Evolutionary conservation across 1,140 invertebrate species (phyloP), one percentile per base, ranked within the genome.

Genomic region (Lineus longissimus): DNA sequence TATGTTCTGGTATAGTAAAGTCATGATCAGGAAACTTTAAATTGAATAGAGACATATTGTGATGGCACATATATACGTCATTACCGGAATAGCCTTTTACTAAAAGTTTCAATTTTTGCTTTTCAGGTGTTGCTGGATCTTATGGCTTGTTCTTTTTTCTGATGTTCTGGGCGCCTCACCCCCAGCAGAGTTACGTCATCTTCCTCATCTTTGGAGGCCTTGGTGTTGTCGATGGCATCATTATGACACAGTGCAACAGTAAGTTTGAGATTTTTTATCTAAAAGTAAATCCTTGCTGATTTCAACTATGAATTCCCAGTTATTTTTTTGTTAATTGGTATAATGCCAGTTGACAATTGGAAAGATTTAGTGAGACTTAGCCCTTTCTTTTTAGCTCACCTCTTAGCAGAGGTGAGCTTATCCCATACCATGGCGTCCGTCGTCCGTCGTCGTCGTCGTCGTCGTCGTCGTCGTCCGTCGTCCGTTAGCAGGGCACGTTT

Each of bases 191-290:
- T 0, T 25, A 67, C 23, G 40, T 67, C 4, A 67, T 69, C 33
- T 73, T 77, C 55, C n/a, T 71, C 36, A 59, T 75, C 9, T 57
- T 72, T 29, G 74, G 67, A 11, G 45, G 63, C 1, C 77, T 74
- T 71, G 76, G 76, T 19, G 45, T 76, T 1, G 70, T 65, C 6
- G 75, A 78, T 61, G 76, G 75, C 13, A 71, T 78, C 13, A 70
- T 72, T 68, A 68, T 68, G 19, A 70, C 72, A 23, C 71, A 73
- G 55, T 55, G 66, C 7, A 73, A 72, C 55, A 70, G 76, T 78
- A 64, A 72, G 75, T 73, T 41, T 7, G 17, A 31, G 22, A 36
- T 45, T 40, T 45, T 4, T 43, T n/a, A n/a, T n/a, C n/a, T n/a
- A n/a, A n/a, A 33, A 27, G 2, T 29, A 23, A 30, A 31, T 13